Conservation (phyloP, 2,797 vertebrate genomes). For the Oryzias dopingdopingensis region DNA sequence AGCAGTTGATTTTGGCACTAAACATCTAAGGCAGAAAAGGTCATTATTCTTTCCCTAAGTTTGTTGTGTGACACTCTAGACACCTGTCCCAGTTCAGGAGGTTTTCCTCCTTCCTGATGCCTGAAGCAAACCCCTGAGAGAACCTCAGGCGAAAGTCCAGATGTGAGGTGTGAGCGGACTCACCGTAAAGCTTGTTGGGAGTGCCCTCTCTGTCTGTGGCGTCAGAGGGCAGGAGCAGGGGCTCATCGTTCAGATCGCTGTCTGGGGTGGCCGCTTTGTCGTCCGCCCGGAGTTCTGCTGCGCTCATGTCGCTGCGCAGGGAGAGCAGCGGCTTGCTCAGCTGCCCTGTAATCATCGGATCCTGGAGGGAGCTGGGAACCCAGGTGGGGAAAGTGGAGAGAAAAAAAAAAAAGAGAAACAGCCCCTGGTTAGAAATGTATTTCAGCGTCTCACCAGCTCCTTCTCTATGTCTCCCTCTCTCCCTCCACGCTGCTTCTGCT, state of each 20-base stretch:
- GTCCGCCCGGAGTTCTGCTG: constrained; percentile 94
- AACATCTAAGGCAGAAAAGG: constrained; percentile 21
- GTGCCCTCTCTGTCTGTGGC: constrained; percentile 90
- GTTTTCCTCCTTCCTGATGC: constrained; percentile 20
- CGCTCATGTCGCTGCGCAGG: constrained; percentile 97
- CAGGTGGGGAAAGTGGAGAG: constrained; percentile 62
- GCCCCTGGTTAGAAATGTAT: constrained; percentile 72
- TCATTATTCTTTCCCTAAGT: constrained; percentile 49
- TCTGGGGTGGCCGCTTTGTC: constrained; percentile 93
- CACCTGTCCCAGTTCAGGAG: constrained; percentile 66
- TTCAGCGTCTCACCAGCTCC: constrained; percentile 75
- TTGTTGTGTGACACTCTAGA: constrained; percentile 42
- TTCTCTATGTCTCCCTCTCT: constrained; percentile 70
- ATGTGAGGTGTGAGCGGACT: constrained; percentile 69
- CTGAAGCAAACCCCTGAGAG: constrained; percentile 16
- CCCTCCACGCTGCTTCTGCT: constrained; percentile 63
- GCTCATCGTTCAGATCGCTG: constrained; percentile 92
- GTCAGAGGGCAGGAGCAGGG: constrained; percentile 90
- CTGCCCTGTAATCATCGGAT: constrained; percentile 99
- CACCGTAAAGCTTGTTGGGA: constrained; percentile 96
- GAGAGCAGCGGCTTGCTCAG: constrained; percentile 98
- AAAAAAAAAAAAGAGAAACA: constrained; percentile 54
- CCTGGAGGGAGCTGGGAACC: constrained; percentile 80
- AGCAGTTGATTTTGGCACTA: constrained; percentile 2
- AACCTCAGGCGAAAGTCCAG: constrained; percentile 9